Evolutionary conservation across 2,888 invertebrate species (phyloP), one percentile per base, ranked within the genome.

Genomic region (Lacanobia oleracea): DNA sequence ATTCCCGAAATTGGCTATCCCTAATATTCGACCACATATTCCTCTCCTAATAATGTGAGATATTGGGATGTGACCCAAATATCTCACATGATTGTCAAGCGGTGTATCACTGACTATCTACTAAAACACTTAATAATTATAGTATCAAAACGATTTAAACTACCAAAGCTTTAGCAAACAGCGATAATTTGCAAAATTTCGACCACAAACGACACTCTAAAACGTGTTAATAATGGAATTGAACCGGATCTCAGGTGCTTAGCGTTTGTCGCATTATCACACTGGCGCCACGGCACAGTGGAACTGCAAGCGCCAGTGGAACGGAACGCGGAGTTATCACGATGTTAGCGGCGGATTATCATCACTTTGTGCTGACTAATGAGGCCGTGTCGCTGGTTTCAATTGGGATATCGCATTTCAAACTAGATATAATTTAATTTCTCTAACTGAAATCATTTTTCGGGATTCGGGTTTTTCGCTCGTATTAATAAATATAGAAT

Each of bases 151-250:
- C 33, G 33, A 43, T 56, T 50, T 12, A 43, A 50, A 33, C 56
- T 18, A n/a, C 61, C 56, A 51, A 77, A 61, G 50, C 43, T 69
- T 18, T 21, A 23, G 1, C 14, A 48, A 59, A 48, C 21, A 60
- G 45, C 21, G n/a, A 57, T 16, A 40, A 56, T 65, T 75, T 14
- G 27, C 53, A 14, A 74, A 53, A 50, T 57, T 70, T 70, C 12
- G 14, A 9, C 1, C 14, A 21, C 7, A 64, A 60, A 63, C 33
- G 72, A 54, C 63, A 43, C 51, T 23, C 21, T 18, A 27, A 48
- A 66, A 62, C 40, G 60, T 50, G 62, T 62, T 66, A 79, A 73
- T n/a, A 73, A 79, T 66, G 66, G 56, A 65, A 73, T 62, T 43
- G 54, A 64, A 50, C 14, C 63, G 63, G 54, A 50, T 27, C 23